Conservation (phyloP, 23 tunicate species). For the Oikopleura dioica region DNA sequence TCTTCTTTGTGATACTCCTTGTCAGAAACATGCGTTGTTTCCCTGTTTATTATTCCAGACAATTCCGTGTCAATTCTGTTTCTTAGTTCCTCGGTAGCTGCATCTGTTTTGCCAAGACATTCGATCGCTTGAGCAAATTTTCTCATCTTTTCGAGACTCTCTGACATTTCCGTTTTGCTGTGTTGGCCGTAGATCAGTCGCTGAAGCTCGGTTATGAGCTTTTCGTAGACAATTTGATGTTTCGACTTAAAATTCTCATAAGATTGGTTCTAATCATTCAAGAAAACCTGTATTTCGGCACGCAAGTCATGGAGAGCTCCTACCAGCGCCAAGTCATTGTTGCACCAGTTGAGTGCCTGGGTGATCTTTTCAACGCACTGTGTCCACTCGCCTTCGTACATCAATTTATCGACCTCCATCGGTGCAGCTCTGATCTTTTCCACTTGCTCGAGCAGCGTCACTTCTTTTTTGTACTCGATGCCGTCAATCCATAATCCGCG, state of each 20-base stretch:
- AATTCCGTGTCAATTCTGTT: not conserved
- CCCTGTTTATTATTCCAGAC: not conserved
- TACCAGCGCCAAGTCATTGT: conserved; percentile 33
- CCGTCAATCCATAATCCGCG: conserved; percentile 79
- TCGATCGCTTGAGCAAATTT: not conserved
- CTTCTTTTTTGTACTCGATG: conserved; percentile 50
- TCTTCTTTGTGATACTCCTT: no score
- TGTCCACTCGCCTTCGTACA: conserved; percentile 34
- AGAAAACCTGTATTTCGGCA: conserved; percentile 64
- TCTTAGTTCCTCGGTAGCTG: not conserved
- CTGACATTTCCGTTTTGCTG: not conserved
- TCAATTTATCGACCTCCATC: conserved; percentile 28
- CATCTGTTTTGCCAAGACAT: not conserved
- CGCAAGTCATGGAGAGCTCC: conserved; percentile 71
- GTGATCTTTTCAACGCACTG: conserved; percentile 45
- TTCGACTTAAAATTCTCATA: no score
- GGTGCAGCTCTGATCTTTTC: conserved; percentile 70
- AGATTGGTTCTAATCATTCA: no score
- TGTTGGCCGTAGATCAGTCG: not conserved
- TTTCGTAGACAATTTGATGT: conserved; percentile 40
- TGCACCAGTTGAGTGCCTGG: conserved; percentile 23
- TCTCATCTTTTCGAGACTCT: not conserved
- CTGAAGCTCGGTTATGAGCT: conserved; percentile 51
- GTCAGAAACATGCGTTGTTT: not conserved
- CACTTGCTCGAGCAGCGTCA: conserved; percentile 49